Evolutionary conservation across 2,113 vertebrate species (phyloP).

Genomic region (Aix galericulata): DNA sequence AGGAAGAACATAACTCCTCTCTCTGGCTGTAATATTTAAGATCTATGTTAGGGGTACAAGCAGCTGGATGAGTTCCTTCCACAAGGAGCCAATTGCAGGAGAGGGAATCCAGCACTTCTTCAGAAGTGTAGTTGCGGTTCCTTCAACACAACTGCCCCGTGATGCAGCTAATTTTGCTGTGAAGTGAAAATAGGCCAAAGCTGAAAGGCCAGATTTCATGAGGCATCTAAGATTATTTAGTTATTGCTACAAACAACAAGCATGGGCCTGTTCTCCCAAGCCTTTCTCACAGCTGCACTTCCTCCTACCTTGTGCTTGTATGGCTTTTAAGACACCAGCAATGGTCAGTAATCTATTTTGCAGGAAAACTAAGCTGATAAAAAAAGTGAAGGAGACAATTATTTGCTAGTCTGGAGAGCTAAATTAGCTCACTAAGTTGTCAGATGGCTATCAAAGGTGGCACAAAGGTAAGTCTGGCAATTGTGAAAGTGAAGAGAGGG

Average conservation of each 20-base stretch:
- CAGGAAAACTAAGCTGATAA: not conserved
- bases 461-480: not conserved
- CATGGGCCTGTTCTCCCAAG: not conserved
- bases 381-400: not conserved
- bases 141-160: rapidly evolving
- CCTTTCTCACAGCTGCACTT: not conserved
- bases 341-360: not conserved
- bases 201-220: not conserved
- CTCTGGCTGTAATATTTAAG: not conserved
- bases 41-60: not conserved
- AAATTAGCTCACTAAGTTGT: not conserved
- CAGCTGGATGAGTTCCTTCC: not conserved
- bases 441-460: not conserved
- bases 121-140: not conserved
- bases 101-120: not conserved
- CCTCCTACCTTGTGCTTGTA: not conserved
- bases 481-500: not conserved
- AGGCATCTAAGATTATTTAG: not conserved
- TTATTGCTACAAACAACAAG: not conserved
- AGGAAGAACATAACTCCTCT: not conserved
- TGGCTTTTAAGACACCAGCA: not conserved
- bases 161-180: not conserved
- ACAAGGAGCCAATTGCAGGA: not conserved
- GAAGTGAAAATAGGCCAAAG: not conserved
- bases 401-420: not conserved